Evolutionary conservation across 2,888 invertebrate genomes (phyloP).

Genomic region (Pristionchus exspectatus): DNA sequence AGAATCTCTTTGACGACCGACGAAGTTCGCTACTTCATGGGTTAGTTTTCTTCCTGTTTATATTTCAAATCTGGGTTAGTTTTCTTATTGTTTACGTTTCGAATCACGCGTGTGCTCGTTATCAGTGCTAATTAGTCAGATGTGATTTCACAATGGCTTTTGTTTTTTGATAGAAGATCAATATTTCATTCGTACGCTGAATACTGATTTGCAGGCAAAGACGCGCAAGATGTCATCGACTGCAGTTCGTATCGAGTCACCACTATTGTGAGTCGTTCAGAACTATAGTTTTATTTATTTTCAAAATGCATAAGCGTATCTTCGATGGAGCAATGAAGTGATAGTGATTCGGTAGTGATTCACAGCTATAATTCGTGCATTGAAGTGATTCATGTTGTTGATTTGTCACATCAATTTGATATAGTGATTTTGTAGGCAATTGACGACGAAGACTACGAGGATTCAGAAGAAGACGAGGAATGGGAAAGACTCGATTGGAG

Average conservation of each 20-base stretch:
- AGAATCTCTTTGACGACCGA: neutral
- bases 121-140: slow-evolving; percentile 19
- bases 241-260: slow-evolving; percentile 23
- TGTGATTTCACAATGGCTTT: slow-evolving; percentile 13
- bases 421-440: neutral
- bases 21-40: slow-evolving; percentile 37
- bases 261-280: neutral
- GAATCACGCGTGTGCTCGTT: neutral
- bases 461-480: slow-evolving; percentile 1
- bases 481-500: slow-evolving; percentile 42
- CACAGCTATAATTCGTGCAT: neutral
- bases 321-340: neutral
- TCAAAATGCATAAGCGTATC: too few relatives aligned
- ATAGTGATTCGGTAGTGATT: neutral
- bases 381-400: neutral
- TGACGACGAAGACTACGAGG: slow-evolving; percentile 7
- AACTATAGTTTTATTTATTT: too few relatives aligned
- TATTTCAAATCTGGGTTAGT: neutral
- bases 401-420: neutral
- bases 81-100: neutral
- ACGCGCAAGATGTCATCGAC: slow-evolving; percentile 6
- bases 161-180: neutral
- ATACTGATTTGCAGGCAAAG: neutral
- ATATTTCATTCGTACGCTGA: neutral
- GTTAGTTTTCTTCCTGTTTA: neutral